Evolutionary conservation across 2,113 vertebrate genomes (phyloP), one percentile per base, ranked within the genome.

Genomic region (Prionailurus bengalensis): DNA sequence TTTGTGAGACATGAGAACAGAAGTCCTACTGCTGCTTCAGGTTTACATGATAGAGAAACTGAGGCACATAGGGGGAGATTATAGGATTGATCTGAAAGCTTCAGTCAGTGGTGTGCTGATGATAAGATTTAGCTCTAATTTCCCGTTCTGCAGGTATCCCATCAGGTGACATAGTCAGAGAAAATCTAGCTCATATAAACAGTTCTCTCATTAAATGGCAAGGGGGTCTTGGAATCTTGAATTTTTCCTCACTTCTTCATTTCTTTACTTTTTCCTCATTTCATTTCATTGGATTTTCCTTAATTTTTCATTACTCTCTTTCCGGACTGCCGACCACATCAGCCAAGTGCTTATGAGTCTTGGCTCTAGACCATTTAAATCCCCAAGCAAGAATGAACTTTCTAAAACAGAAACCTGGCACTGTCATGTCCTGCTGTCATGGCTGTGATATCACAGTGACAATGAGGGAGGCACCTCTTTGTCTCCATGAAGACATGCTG

Each of bases 361-460:
- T 97, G 63, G 25, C 42, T 65, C 66, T 91, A 42, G 53, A 94
- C 51, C 31, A 9, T 70, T 90, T 85, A 91, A 92, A 71, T 81
- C 13, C 14, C 39, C 27, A 86, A 89, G 36, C 45, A 83, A 65
- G 25, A 86, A 82, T 51, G 61, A 74, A 14, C 13, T 94, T 94
- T 71, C n/a, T 33, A 91, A 87, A 96, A 61, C n/a, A 79, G 83
- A 76, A 74, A 71, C 33, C 16, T 80, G 45, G 14, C n/a, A 79
- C 29, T 51, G 15, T 11, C 23, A 58, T 15, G 25, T 63, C 71
- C n/a, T 85, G 39, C 31, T 10, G 33, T 15, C 66, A 48, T 4
- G 33, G 27, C n/a, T 66, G 10, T 53, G 6, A 33, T 25, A 45
- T 89, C 9, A 17, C 14, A 76, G 31, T n/a, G 31, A 21, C 11